Base-by-base conservation (phyloP, 2,888 invertebrate species). In the Tipula confusa region DNA sequence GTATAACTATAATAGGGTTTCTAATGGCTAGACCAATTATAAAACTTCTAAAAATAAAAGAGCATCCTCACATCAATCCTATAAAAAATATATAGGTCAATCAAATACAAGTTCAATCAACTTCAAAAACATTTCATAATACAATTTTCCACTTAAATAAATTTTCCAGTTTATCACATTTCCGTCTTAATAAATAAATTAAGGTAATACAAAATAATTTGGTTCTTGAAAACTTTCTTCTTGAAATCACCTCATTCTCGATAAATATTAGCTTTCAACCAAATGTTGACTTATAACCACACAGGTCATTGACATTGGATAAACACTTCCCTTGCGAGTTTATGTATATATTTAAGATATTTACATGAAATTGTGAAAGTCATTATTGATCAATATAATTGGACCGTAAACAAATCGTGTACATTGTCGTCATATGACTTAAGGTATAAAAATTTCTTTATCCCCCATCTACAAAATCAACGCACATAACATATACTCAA, bases 301-400 rank as follows among this genome's bases (percentile, higher is more conserved):
- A 4, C 6, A 64, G 64, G 64, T 64, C 64, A 64, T 64, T 64
- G 64, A 24, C 64, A 64, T n/a, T n/a, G 18, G 24, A 64, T 24
- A 64, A 43, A 64, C 24, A 64, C 24, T 24, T 64, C 24, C 64
- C 64, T 64, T 64, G 11, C 33, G 11, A n/a, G n/a, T n/a, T n/a
- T 2, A n/a, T n/a, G n/a, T n/a, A 43, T 43, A 64, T 5, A 24
- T 24, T n/a, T n/a, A 64, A 64, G 2, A 64, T 24, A 24, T 43
- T 43, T 24, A 64, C 24, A 9, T 64, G 24, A 64, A 64, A 64
- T 64, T 64, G 64, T 64, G 64, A 64, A 64, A 64, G 64, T 64
- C 64, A 64, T 64, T 64, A 64, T 64, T 64, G 64, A 64, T 64
- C 64, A 64, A 64, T 64, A 64, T 64, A 64, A 64, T 64, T 64